Evolutionary conservation across 2,797 vertebrate genomes (phyloP).

Genomic region (Poliocrania exsul): DNA sequence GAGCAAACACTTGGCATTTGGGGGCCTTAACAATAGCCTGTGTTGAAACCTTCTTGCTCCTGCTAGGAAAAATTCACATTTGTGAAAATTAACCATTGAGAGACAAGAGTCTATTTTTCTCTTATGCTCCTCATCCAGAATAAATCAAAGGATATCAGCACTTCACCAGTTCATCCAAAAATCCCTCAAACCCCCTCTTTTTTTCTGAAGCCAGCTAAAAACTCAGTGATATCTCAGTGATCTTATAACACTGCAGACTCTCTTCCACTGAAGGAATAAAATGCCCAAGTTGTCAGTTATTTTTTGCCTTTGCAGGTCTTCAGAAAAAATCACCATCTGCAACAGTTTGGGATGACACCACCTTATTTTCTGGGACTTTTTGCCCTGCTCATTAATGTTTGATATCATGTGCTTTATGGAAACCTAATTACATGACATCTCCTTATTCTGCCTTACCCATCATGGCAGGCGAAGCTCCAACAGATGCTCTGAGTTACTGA

Average conservation of each 20-base stretch:
- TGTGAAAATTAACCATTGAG: constrained; percentile 16
- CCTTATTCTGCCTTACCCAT: constrained; percentile 13
- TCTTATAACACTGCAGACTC: not conserved
- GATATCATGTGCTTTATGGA: not conserved
- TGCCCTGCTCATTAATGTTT: constrained; percentile 27
- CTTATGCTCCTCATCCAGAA: not conserved
- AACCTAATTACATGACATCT: constrained; percentile 32
- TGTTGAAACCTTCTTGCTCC: constrained; percentile 1
- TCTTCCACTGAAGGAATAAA: not conserved
- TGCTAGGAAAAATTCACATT: not conserved
- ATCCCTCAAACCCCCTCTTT: not conserved
- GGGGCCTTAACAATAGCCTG: constrained; percentile 22
- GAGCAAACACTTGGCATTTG: constrained; percentile 29
- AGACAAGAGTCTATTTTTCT: not conserved
- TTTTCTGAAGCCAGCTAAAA: not conserved
- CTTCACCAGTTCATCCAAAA: not conserved
- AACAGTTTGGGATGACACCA: not conserved
- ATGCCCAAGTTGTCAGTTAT: not conserved
- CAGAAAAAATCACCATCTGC: not conserved
- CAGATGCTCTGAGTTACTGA: constrained; percentile 51
- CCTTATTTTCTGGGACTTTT: not conserved
- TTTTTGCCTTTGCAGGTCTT: not conserved
- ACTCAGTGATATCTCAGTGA: not conserved
- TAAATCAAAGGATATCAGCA: not conserved
- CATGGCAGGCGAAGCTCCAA: constrained; percentile 15